Conservation (phyloP, 2,113 vertebrate genomes). For the Alces alces region DNA sequence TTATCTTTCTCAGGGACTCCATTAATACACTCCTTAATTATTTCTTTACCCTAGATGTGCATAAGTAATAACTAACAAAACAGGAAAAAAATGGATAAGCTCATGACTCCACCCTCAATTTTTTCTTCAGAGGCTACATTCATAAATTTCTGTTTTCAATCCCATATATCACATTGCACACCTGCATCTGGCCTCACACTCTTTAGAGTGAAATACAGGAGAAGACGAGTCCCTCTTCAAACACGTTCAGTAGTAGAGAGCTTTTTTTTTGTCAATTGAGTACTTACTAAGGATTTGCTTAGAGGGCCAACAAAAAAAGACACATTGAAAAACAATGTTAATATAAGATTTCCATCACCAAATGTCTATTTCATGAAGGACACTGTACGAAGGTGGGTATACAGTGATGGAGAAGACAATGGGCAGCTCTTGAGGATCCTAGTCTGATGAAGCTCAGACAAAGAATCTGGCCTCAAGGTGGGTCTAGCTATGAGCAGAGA, state of each 20-base stretch:
- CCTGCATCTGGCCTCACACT: neutral
- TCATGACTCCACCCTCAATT: neutral
- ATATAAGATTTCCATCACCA: neutral
- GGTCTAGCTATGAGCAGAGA: neutral
- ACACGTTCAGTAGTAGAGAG: neutral
- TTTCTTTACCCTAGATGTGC: neutral
- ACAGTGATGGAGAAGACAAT: neutral
- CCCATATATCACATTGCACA: neutral
- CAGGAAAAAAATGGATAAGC: fast-evolving
- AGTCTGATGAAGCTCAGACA: neutral
- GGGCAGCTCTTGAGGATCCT: neutral
- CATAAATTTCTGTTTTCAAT: neutral
- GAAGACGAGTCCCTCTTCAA: neutral
- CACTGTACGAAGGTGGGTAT: neutral
- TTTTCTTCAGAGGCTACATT: neutral
- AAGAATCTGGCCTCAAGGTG: neutral
- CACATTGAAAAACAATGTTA: neutral
- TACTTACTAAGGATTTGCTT: slow-evolving; percentile 6
- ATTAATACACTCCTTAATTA: neutral
- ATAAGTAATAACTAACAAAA: neutral
- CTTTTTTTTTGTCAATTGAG: neutral
- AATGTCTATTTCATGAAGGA: neutral
- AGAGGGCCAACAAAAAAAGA: neutral
- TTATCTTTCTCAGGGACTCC: neutral
- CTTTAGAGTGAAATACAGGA: neutral